phyloP scores from a whole-genome alignment of 2,888 invertebrate species.

The Aromia moschata region DNA sequence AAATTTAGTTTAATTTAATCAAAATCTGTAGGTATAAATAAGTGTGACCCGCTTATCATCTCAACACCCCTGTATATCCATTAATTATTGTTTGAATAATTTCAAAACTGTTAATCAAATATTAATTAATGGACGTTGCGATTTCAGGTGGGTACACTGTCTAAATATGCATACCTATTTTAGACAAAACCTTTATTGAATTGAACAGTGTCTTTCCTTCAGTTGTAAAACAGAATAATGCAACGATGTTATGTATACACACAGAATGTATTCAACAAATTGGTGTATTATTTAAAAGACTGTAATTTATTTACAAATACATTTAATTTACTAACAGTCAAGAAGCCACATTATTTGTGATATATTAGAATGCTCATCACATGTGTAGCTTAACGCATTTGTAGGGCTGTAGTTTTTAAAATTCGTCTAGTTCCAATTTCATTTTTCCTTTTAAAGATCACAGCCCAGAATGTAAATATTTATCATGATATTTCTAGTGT shows the following conservation, averaged over 20 bases:
- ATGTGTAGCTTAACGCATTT: constrained; percentile 50
- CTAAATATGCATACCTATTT: too few species aligned
- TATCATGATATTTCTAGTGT: constrained; percentile 29
- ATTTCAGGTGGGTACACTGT: too few species aligned
- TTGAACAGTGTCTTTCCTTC: too few species aligned
- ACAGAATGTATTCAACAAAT: constrained; percentile 14
- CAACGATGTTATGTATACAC: constrained; percentile 28
- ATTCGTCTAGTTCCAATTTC: constrained; percentile 1
- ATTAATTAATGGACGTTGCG: too few species aligned
- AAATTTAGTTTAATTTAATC: too few species aligned
- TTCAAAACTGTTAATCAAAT: too few species aligned
- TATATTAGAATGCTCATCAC: constrained; percentile 61
- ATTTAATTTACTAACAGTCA: constrained; percentile 40
- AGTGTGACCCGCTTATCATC: too few species aligned
- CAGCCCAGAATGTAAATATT: constrained; percentile 30
- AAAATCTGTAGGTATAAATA: too few species aligned
- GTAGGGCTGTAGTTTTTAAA: constrained; percentile 30
- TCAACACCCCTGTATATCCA: too few species aligned
- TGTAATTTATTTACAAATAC: constrained; percentile 24
- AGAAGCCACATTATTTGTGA: constrained; percentile 56
- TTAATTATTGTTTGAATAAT: too few species aligned
- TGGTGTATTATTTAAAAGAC: constrained; percentile 32
- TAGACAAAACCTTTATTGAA: too few species aligned
- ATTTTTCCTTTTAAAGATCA: constrained; percentile 16
- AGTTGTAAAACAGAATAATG: constrained; percentile 4